phyloP scores from a whole-genome alignment of 2,888 invertebrate genomes.

The Chymomyza caudatula region DNA sequence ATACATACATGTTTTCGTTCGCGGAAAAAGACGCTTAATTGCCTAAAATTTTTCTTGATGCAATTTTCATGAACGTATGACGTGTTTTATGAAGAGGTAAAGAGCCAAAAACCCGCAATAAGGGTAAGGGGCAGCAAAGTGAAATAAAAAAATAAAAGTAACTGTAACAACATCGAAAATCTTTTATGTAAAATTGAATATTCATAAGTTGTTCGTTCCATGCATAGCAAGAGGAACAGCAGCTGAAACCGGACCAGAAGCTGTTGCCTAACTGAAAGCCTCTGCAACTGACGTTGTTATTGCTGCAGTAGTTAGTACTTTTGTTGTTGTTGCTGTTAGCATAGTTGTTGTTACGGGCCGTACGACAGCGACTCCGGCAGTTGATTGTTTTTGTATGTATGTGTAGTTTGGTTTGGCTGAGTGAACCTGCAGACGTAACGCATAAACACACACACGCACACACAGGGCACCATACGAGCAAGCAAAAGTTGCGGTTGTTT shows the following conservation, averaged over 20 bases:
- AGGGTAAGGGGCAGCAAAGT: conserved; percentile 16
- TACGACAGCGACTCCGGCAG: conserved; percentile 40
- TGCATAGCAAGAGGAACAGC: conserved; percentile 29
- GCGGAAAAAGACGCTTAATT: background rate
- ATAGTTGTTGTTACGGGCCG: conserved; percentile 19
- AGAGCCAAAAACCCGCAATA: conserved; percentile 1
- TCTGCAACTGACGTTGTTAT: conserved; percentile 3
- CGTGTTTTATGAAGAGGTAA: conserved; percentile 35
- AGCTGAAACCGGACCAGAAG: conserved; percentile 9
- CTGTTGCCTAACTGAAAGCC: conserved; percentile 40
- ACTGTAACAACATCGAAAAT: conserved; percentile 56
- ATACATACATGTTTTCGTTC: no score
- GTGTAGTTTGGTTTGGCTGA: conserved; percentile 68
- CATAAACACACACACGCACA: conserved; percentile 16
- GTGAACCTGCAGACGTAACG: conserved; percentile 57
- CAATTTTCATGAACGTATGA: conserved; percentile 56
- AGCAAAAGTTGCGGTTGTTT: conserved; percentile 62
- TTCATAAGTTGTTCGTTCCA: conserved; percentile 61
- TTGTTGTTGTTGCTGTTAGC: conserved; percentile 10
- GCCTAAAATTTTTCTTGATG: conserved; percentile 49
- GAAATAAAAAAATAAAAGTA: conserved; percentile 61
- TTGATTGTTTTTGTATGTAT: conserved; percentile 63
- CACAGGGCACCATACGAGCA: conserved; percentile 29
- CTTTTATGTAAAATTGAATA: conserved; percentile 71
- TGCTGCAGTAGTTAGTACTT: conserved; percentile 13